Base-by-base conservation (phyloP, 2,797 vertebrate species). In the Hoplostethus atlanticus region DNA sequence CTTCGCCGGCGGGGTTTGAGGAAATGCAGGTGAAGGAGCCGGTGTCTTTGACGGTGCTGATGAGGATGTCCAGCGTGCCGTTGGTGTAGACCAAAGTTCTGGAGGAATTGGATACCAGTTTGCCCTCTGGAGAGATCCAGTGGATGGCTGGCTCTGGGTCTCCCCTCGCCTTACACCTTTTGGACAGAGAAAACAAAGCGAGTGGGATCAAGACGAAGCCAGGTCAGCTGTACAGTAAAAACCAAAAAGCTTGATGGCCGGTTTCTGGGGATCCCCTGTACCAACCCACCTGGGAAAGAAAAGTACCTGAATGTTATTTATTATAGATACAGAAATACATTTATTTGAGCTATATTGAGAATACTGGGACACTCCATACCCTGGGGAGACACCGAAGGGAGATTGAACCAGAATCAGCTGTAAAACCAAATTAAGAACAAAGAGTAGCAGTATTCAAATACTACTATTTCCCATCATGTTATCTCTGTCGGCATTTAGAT, bases 21-120 rank as follows among this genome's bases (percentile, higher is more conserved):
- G 98, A 98, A 80, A 99, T 99, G 91, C 98, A 99, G 71, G 95
- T 97, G 91, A 99, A 99, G 65, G 97, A 96, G 79, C 98, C 98
- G 0, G 96, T 97, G 84, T 99, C 98, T 91, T 99, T 99, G 66
- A 99, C 96, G 0, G 97, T 99, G 0, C 96, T 99, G 85, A 99
- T 99, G 47, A 99, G 93, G 85, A 99, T 98, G 90, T 99, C 98
- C 12, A 99, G 93, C 0, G 97, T 99, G 44, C 98, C 98, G 0
- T 99, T 99, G 82, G 93, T 93, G 3, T 98, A 98, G 52, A 98
- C 96, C 73, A 97, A 72, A 0, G 96, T 97, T 71, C 98, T 93
- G 1, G 97, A 96, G 0, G 97, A 95, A 1, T 99, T 99, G 2
- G 98, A 99, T 38, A 99, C 97, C 58, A 99, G 93, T 77, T 99